Percentiles rank a stretch among this genome's conserved stretches.
These are phyloP conservation scores for Pygocentrus nattereri DNA, from an alignment of 2,797 vertebrate genomes.

Conservation along the genomic window DNA sequence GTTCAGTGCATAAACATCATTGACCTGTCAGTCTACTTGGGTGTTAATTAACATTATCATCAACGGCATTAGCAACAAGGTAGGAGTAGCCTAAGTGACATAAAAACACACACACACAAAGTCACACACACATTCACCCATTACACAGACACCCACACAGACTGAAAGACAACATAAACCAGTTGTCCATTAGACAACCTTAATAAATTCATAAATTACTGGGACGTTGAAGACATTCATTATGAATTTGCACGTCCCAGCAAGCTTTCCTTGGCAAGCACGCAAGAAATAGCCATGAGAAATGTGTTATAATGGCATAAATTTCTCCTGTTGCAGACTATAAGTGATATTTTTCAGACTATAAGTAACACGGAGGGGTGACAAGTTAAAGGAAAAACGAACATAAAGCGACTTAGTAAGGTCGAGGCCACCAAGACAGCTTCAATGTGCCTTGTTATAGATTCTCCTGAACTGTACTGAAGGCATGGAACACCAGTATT, in stretches of 20 bases:
- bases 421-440: too few relatives aligned
- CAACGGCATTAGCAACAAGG: constrained; percentile 1
- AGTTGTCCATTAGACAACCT: background rate
- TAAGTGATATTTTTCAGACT: background rate
- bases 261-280: background rate
- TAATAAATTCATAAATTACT: background rate
- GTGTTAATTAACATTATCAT: background rate
- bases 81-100: constrained; percentile 9
- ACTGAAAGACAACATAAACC: background rate
- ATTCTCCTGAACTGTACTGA: background rate
- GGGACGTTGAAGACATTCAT: background rate
- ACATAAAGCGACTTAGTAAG: too few relatives aligned
- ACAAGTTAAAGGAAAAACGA: too few relatives aligned
- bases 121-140: background rate
- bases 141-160: background rate
- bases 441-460: background rate
- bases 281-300: background rate
- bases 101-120: background rate
- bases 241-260: background rate
- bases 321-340: too few relatives aligned
- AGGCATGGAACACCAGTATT: background rate
- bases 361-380: too few relatives aligned
- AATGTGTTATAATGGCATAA: constrained; percentile 4
- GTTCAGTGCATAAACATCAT: background rate
- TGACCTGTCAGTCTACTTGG: background rate